phyloP scores from a whole-genome alignment of 2,797 vertebrate species.

The Crenuchus spilurus region DNA sequence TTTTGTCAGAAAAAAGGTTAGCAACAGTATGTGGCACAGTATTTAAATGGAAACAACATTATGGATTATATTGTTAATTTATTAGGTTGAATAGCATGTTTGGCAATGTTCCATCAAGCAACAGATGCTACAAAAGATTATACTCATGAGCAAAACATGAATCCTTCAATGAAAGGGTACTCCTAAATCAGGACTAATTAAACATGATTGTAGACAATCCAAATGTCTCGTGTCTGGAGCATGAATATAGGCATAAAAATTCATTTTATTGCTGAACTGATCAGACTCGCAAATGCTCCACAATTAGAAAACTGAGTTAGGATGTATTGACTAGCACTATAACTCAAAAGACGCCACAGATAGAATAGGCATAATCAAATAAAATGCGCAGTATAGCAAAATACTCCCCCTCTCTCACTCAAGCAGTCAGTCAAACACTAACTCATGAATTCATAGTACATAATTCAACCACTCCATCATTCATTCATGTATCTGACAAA shows the following conservation, averaged over 20 bases:
- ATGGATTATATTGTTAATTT: no score
- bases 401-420: background rate
- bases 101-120: no score
- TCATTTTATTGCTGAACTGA: conserved; percentile 38
- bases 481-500: conserved; percentile 2
- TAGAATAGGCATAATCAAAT: background rate
- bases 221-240: conserved; percentile 4
- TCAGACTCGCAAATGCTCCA: conserved; percentile 21
- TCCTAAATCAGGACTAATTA: background rate
- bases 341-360: conserved; percentile 13
- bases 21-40: no score
- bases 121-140: no score
- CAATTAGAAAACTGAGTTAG: background rate
- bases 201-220: background rate
- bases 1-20: no score
- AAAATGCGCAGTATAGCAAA: background rate
- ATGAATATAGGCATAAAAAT: conserved; percentile 9
- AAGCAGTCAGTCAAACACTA: background rate
- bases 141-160: no score
- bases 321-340: background rate
- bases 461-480: background rate
- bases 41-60: no score
- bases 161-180: no score
- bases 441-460: background rate
- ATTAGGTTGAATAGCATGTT: no score